Base-by-base conservation (phyloP, 2,888 invertebrate species). In the Torymus texanus region DNA sequence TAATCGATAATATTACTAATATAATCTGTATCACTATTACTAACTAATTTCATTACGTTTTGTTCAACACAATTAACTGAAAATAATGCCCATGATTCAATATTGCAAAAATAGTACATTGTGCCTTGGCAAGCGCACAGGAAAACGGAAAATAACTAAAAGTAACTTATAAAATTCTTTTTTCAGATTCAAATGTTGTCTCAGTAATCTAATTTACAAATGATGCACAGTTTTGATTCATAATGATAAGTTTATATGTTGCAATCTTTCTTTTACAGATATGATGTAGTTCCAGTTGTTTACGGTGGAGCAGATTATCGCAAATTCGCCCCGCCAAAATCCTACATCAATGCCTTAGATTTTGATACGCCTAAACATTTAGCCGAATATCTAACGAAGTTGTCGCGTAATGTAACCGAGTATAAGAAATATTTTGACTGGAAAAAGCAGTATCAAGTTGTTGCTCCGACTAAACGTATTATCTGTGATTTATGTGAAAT, bases 391-490 rank as follows among this genome's bases (percentile, higher is more conserved):
- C 88, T 95, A 29, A 89, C 90, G 77, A 85, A 87, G 68, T 86
- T 94, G 62, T 92, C 92, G 84, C 78, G 86, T 81, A 91, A 94
- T 87, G 92, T 92, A 65, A 87, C 90, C 0, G 91, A 92, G 76
- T 95, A 94, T 89, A 92, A 92, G 83, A 91, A 93, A 83, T 94
- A 94, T 85, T 94, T 95, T 84, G 90, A 91, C 87, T 95, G 95
- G 94, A 94, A 93, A 83, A 91, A 91, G 14, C 83, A 88, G 77
- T 92, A 92, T 79, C 91, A 91, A 1, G 91, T 94, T 0, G 89
- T 90, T 67, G 88, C 89, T 80, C 88, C 92, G 24, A 91, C 90
- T 84, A 91, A 91, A 1, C 90, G 90, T 79, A 92, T 92, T 85
- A 91, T 92, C 90, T 94, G 94, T 87, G 90, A 92, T 11, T 87